Percentiles rank a stretch among this genome's conserved stretches.
These are phyloP conservation scores for Conus betulinus DNA, from an alignment of 1,140 invertebrate genomes.

Conservation along the genomic window DNA sequence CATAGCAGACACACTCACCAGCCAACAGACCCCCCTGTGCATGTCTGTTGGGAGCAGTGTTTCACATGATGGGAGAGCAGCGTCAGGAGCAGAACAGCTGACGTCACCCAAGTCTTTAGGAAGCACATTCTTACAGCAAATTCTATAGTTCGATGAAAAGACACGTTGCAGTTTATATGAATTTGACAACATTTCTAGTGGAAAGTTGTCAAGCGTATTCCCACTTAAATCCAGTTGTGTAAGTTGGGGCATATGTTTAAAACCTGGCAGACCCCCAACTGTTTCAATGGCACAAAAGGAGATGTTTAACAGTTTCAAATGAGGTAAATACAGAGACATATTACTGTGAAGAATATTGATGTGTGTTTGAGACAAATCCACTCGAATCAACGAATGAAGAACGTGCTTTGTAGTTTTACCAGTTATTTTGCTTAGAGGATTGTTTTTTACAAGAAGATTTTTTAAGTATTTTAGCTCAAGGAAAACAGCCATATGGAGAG, in stretches of 20 bases:
- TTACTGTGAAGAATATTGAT: background rate
- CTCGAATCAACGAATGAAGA: background rate
- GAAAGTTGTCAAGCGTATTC: background rate
- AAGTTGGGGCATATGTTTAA: background rate
- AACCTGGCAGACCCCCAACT: background rate
- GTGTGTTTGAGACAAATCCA: background rate
- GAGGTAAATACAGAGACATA: background rate
- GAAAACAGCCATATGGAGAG: conserved; percentile 3
- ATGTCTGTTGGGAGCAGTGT: background rate
- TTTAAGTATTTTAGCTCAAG: background rate
- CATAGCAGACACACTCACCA: background rate
- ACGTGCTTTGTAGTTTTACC: background rate
- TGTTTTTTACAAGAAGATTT: conserved; percentile 18
- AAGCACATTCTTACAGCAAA: background rate
- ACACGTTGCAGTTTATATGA: background rate
- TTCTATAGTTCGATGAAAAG: background rate
- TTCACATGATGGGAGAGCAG: background rate
- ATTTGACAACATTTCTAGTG: background rate
- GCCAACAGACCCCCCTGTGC: background rate
- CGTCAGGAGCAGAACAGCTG: background rate
- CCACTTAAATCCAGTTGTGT: background rate
- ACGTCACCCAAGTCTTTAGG: background rate
- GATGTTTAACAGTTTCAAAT: background rate
- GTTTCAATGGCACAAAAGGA: background rate
- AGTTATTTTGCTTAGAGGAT: background rate